These are phyloP conservation scores for Netelia fuscicornis DNA, from an alignment of 2,888 invertebrate genomes.

Conservation along the genomic window DNA sequence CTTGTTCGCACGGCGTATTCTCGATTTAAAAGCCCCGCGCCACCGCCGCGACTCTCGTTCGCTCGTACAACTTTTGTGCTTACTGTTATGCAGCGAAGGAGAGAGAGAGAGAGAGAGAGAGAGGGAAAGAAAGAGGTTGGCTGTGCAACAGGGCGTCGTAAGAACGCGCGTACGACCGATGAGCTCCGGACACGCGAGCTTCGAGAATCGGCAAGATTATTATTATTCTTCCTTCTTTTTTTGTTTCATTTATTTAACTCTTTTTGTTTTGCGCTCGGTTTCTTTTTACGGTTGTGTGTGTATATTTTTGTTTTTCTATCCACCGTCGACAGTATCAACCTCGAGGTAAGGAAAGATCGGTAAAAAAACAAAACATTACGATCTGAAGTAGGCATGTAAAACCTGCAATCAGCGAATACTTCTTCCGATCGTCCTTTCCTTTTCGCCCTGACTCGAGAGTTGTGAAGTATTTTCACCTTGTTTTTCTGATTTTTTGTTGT, in stretches of 20 bases:
- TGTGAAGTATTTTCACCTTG: no score
- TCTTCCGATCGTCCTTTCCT: background rate
- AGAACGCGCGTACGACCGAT: conserved; percentile 47
- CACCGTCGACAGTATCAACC: background rate
- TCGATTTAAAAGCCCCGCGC: conserved; percentile 10
- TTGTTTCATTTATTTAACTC: background rate
- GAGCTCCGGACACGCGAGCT: conserved; percentile 63
- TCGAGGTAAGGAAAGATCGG: background rate
- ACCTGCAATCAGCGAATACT: conserved; percentile 18
- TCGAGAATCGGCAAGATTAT: conserved; percentile 32
- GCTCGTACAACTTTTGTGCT: conserved; percentile 9
- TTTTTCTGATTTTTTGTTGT: no score
- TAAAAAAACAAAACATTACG: background rate
- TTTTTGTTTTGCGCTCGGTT: background rate
- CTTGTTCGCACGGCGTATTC: conserved; percentile 6
- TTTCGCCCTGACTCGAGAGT: background rate
- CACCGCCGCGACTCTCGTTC: background rate
- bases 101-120: background rate
- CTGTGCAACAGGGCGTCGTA: conserved; percentile 21
- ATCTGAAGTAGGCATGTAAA: conserved; percentile 3
- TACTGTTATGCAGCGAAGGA: background rate
- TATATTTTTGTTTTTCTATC: background rate
- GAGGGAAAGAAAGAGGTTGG: background rate
- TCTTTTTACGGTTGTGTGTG: background rate
- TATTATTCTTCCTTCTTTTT: conserved; percentile 35